Conservation (phyloP, 1,140 invertebrate genomes). For the Archegozetes longisetosus region DNA sequence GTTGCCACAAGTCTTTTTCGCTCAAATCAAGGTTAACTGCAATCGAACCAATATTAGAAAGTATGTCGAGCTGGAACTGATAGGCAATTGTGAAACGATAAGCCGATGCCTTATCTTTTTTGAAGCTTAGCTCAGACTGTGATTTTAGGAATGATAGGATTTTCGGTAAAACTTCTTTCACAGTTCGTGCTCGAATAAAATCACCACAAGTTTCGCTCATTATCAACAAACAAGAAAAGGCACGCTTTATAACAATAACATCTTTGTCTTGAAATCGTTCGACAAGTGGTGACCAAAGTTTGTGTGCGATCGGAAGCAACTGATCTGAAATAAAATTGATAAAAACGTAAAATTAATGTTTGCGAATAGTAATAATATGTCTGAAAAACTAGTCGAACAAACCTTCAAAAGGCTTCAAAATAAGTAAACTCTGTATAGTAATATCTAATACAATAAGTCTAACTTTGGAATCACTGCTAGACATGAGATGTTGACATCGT, state of each 20-base stretch:
- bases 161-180: constrained; percentile 11
- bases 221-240: constrained; percentile 10
- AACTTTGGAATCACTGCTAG: not conserved
- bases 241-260: not conserved
- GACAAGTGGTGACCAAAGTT: constrained; percentile 17
- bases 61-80: constrained; percentile 9
- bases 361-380: not conserved
- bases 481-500: not conserved
- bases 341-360: not conserved
- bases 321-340: constrained; percentile 7
- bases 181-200: constrained; percentile 11
- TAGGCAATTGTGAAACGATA: constrained; percentile 11
- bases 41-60: constrained; percentile 7
- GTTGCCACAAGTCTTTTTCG: constrained; percentile 7
- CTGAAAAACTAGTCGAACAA: too few relatives aligned
- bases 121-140: constrained; percentile 8
- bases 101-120: not conserved
- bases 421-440: not conserved
- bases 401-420: not conserved
- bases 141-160: constrained; percentile 6
- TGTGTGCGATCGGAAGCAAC: constrained; percentile 17
- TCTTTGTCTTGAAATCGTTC: constrained; percentile 9
- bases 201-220: constrained; percentile 13
- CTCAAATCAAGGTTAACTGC: constrained; percentile 3
- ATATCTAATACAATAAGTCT: not conserved